Percentiles rank a stretch among this genome's conserved stretches.
These are phyloP conservation scores for Cuniculus paca DNA, from an alignment of 2,797 vertebrate genomes.

Conservation along the genomic window DNA sequence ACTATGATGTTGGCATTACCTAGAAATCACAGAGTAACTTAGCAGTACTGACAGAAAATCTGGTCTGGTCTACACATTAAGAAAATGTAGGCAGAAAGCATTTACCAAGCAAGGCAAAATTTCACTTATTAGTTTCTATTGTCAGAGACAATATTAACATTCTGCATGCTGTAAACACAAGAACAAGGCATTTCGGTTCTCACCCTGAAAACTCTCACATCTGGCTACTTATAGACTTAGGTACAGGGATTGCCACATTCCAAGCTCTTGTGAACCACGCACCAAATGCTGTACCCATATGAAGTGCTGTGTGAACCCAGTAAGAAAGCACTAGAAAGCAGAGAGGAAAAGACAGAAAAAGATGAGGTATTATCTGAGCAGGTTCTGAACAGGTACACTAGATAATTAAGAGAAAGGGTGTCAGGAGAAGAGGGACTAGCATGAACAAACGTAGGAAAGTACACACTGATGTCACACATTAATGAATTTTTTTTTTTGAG, in stretches of 20 bases:
- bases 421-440: not conserved
- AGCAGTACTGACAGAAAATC: constrained; percentile 18
- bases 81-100: constrained; percentile 40
- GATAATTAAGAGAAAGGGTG: not conserved
- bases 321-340: not conserved
- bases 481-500: not conserved
- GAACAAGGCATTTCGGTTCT: not conserved
- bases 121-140: not conserved
- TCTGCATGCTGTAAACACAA: not conserved
- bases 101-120: not conserved
- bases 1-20: too few relatives aligned
- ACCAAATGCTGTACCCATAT: not conserved
- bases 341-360: constrained; percentile 33
- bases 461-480: not conserved
- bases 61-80: constrained; percentile 14
- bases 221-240: not conserved
- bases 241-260: not conserved
- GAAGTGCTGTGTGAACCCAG: constrained; percentile 34
- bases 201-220: constrained; percentile 6
- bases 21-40: too few relatives aligned
- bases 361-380: not conserved
- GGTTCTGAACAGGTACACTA: not conserved
- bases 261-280: not conserved
- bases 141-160: not conserved
- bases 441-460: not conserved